These are phyloP conservation scores for Vidua macroura DNA, from an alignment of 2,113 vertebrate species.

Conservation along the genomic window DNA sequence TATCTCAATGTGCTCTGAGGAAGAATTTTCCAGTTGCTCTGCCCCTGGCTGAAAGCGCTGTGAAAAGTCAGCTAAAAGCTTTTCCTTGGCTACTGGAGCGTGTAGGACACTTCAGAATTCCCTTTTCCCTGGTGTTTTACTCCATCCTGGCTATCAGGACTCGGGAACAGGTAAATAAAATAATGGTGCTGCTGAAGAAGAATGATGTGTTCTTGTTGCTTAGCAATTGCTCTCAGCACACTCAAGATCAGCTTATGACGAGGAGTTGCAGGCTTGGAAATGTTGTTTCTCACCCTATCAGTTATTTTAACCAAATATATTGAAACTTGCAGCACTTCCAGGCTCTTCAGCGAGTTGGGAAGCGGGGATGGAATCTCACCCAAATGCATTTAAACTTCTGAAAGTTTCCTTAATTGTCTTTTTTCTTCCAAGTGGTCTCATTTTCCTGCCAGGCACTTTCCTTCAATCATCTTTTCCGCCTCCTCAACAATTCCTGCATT, in stretches of 20 bases:
- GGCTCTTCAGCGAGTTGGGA: background rate
- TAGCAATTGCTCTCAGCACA: conserved; percentile 18
- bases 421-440: background rate
- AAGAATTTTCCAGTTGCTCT: background rate
- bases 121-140: background rate
- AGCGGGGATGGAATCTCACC: background rate
- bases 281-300: background rate
- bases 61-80: background rate
- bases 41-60: background rate
- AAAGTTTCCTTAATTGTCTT: background rate
- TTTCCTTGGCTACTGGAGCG: background rate
- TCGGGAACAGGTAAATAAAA: conserved; percentile 35
- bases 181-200: background rate
- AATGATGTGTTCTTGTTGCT: background rate
- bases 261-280: background rate
- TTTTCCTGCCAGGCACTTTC: background rate
- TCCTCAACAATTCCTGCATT: background rate
- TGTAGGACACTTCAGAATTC: background rate
- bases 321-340: background rate
- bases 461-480: background rate
- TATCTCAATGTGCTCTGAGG: background rate
- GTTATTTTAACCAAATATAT: background rate
- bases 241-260: background rate
- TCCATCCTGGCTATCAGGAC: background rate
- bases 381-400: background rate